phyloP scores from a whole-genome alignment of 2,113 vertebrate genomes.

The Regulus satrapa region DNA sequence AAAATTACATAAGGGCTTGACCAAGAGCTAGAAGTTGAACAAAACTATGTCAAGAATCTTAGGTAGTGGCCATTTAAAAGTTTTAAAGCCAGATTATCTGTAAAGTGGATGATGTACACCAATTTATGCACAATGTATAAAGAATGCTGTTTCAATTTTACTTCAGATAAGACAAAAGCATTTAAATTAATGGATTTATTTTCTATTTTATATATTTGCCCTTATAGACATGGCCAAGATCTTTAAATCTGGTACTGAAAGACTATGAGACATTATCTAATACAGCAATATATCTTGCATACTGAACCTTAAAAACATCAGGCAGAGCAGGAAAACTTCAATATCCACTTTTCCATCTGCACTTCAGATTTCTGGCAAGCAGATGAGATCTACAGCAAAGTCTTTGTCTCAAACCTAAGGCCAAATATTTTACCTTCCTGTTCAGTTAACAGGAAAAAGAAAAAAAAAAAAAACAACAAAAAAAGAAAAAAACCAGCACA shows the following conservation, averaged over 20 bases:
- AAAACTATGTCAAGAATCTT: background rate
- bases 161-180: background rate
- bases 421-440: background rate
- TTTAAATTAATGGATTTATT: background rate
- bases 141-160: background rate
- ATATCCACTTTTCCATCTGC: slow-evolving; percentile 45
- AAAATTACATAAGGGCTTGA: background rate
- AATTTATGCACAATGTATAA: background rate
- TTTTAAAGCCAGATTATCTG: background rate
- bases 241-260: background rate
- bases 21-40: background rate
- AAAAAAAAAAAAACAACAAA: too few species aligned
- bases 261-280: background rate
- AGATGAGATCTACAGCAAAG: slow-evolving; percentile 29
- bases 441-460: background rate
- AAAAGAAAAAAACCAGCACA: too few species aligned
- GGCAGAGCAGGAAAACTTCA: slow-evolving; percentile 30
- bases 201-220: background rate
- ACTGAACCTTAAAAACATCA: background rate
- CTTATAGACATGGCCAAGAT: background rate
- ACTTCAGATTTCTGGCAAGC: slow-evolving; percentile 46
- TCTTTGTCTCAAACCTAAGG: slow-evolving; percentile 12
- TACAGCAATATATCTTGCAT: background rate
- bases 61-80: background rate
- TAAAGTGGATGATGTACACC: background rate